phyloP scores from a whole-genome alignment of 2,888 invertebrate species.

The Pecten maximus region DNA sequence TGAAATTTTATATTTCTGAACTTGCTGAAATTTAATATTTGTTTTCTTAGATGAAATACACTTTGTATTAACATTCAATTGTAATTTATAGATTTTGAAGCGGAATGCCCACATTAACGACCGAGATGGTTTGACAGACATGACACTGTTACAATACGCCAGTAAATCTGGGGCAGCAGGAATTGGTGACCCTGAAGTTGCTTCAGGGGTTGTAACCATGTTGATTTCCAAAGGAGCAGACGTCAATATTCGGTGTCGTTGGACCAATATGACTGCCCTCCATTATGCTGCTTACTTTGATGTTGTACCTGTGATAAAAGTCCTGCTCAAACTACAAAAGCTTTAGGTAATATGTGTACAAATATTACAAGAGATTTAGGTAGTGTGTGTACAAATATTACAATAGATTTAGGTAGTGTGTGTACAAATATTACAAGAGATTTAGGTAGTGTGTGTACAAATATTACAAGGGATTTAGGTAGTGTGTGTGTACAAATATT shows the following conservation, averaged over 20 bases:
- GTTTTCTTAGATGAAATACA: background rate
- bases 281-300: constrained; percentile 85
- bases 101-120: constrained; percentile 84
- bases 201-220: constrained; percentile 74
- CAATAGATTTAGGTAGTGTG: background rate
- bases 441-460: background rate
- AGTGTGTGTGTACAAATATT: too few species aligned
- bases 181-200: constrained; percentile 81
- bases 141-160: constrained; percentile 84
- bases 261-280: constrained; percentile 84
- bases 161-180: constrained; percentile 84
- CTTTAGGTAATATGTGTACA: constrained; percentile 70
- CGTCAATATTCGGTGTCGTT: constrained; percentile 83
- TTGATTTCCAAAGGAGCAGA: constrained; percentile 82
- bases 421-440: background rate
- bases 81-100: constrained; percentile 81
- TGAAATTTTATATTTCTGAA: too few species aligned
- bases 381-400: too few species aligned
- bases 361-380: background rate
- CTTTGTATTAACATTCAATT: too few species aligned
- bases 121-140: constrained; percentile 84
- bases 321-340: constrained; percentile 80
- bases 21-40: too few species aligned
- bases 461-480: too few species aligned
- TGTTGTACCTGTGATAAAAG: constrained; percentile 82